phyloP scores from a whole-genome alignment of 1,140 invertebrate species.

The Drosophila nigrodunni region DNA sequence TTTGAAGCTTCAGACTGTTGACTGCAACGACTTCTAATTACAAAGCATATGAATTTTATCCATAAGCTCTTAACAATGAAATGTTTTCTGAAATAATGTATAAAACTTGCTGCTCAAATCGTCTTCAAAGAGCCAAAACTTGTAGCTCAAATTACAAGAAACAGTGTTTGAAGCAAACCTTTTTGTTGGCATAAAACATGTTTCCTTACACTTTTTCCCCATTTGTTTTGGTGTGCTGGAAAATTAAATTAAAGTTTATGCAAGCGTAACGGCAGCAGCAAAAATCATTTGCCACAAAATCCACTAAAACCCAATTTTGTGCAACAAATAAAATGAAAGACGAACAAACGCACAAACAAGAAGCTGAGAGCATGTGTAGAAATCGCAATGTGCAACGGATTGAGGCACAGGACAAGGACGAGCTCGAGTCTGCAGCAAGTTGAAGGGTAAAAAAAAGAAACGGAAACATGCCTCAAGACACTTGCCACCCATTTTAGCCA shows the following conservation, averaged over 20 bases:
- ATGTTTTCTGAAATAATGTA: conserved; percentile 5
- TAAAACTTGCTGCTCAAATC: conserved; percentile 1
- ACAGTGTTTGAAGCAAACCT: conserved; percentile 1
- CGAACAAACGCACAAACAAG: conserved; percentile 35
- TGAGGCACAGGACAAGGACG: conserved; percentile 38
- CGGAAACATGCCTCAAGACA: conserved; percentile 54
- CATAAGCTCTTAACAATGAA: background rate
- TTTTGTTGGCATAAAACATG: conserved; percentile 1
- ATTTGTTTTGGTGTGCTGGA: conserved; percentile 35
- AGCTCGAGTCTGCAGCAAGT: conserved; percentile 29
- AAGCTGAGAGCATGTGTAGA: conserved; percentile 15
- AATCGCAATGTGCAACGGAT: conserved; percentile 41
- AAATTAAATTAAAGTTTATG: conserved; percentile 82
- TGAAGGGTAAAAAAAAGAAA: conserved; percentile 34
- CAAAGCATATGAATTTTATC: too few species aligned
- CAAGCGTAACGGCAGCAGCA: conserved; percentile 78
- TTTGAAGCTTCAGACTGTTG: background rate
- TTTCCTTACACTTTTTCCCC: conserved; percentile 5
- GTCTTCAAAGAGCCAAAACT: conserved; percentile 17
- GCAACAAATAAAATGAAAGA: conserved; percentile 76
- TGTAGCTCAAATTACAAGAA: background rate
- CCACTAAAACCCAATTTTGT: conserved; percentile 80
- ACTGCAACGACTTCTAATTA: too few species aligned
- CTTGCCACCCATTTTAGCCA: conserved; percentile 8
- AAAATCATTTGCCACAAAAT: conserved; percentile 82